A percentile compares a stretch with the other conserved stretches of the same genome.
phyloP scores from a whole-genome alignment of 1,140 invertebrate genomes.

The Trichonephila clavata region DNA sequence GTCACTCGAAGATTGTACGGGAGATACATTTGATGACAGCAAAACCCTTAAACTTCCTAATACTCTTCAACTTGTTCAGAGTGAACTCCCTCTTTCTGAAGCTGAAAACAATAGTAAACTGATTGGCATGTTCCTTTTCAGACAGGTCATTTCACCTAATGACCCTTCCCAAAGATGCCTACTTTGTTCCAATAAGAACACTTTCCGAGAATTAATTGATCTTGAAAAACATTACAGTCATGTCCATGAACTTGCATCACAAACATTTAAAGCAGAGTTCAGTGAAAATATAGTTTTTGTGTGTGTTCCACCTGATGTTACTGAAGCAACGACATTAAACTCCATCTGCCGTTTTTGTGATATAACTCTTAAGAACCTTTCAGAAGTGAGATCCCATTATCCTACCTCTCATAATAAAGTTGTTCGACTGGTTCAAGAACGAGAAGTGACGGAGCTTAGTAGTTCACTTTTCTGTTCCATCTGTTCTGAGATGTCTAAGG shows the following conservation, averaged over 20 bases:
- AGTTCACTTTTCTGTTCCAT: constrained; percentile 77
- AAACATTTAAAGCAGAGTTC: constrained; percentile 78
- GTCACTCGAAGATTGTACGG: constrained; percentile 44
- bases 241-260: constrained; percentile 77
- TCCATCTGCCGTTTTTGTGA: constrained; percentile 74
- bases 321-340: constrained; percentile 70
- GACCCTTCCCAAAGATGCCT: constrained; percentile 76
- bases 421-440: constrained; percentile 71
- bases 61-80: constrained; percentile 77
- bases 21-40: constrained; percentile 42
- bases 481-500: constrained; percentile 73
- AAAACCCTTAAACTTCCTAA: constrained; percentile 77
- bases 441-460: constrained; percentile 39
- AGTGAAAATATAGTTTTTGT: constrained; percentile 79
- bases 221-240: constrained; percentile 77
- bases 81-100: constrained; percentile 78
- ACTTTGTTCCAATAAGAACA: constrained; percentile 73
- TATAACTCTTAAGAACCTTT: constrained; percentile 65
- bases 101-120: constrained; percentile 76
- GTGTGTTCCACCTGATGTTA: constrained; percentile 77
- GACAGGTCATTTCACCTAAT: constrained; percentile 77
- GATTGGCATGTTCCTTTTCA: constrained; percentile 77
- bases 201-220: constrained; percentile 76
- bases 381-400: constrained; percentile 77
- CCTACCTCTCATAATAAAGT: constrained; percentile 74